Evolutionary conservation across 2,888 invertebrate species (phyloP), one percentile per base, ranked within the genome.

Genomic region (Odontomyia ornata): DNA sequence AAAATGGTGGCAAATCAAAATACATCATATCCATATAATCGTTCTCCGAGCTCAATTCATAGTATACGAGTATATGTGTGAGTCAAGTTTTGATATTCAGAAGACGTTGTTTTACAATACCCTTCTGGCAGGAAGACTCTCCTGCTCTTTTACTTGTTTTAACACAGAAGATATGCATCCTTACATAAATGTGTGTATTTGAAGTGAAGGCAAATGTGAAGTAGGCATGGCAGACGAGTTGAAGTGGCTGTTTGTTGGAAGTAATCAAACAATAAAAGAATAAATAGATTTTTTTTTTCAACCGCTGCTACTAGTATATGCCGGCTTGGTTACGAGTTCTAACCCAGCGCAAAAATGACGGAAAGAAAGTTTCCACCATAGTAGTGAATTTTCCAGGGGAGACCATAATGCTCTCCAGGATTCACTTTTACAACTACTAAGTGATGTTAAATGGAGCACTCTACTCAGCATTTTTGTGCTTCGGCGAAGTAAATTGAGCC

Each of bases 211-310:
- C 23, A 4, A 25, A 23, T 25, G 60, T 23, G 18, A 60, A 18
- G 23, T 5, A 60, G 18, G 18, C 60, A 60, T 60, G 60, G 23
- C n/a, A 52, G 18, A 52, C 7, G 11, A 25, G 52, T 25, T 13
- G 18, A 23, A 60, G 60, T 4, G 60, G n/a, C 23, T 60, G 15
- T 25, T 60, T 23, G 60, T 18, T 60, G 60, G 18, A 60, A 60
- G 60, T 25, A 60, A 60, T 60, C 60, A 60, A 60, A 60, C 60
- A 60, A 60, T 60, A 60, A 60, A 60, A 60, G n/a, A n/a, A n/a
- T n/a, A n/a, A 60, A 15, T 23, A 60, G 18, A 60, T 18, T 25
- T 18, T 23, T 60, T 60, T 23, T 60, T 60, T 25, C 60, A 60
- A 23, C 15, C 3, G 18, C 60, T 60, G 4, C 3, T n/a, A 60